Conservation (phyloP, 2,888 invertebrate genomes). For the Lottia gigantea region DNA sequence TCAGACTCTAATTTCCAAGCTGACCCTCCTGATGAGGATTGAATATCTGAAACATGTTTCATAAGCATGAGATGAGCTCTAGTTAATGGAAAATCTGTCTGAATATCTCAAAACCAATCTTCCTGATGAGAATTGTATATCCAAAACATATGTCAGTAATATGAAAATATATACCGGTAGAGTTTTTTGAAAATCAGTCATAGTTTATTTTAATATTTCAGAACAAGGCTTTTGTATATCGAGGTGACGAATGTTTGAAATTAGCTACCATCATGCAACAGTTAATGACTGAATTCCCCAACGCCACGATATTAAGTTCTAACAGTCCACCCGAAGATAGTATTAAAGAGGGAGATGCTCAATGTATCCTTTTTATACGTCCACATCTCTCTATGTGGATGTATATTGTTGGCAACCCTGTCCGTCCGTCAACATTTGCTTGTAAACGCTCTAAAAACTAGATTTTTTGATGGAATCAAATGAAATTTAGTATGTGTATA, state of each 20-base stretch:
- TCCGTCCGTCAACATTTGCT: too few relatives aligned
- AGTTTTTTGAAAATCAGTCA: too few relatives aligned
- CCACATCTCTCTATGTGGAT: too few relatives aligned
- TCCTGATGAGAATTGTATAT: not conserved
- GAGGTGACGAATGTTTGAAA: constrained; percentile 62
- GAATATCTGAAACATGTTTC: too few relatives aligned
- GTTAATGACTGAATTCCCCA: constrained; percentile 58
- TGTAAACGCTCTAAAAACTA: too few relatives aligned
- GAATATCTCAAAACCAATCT: not conserved
- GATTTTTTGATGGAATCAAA: too few relatives aligned
- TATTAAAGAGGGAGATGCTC: constrained; percentile 71
- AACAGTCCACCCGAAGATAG: constrained; percentile 48
- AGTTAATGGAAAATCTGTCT: too few relatives aligned
- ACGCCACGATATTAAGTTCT: constrained; percentile 51
- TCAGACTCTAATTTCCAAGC: too few relatives aligned
- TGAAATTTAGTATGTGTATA: too few relatives aligned
- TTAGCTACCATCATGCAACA: constrained; percentile 57
- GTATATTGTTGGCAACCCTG: too few relatives aligned
- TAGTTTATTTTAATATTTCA: constrained; percentile 33
- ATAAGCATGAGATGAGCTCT: too few relatives aligned
- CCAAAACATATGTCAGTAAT: not conserved
- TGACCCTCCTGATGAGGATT: too few relatives aligned
- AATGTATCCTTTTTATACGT: constrained; percentile 75
- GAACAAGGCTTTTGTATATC: constrained; percentile 65
- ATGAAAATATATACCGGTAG: not conserved